These are phyloP conservation scores for Pristionchus entomophagus DNA, from an alignment of 2,888 invertebrate species.

Conservation along the genomic window DNA sequence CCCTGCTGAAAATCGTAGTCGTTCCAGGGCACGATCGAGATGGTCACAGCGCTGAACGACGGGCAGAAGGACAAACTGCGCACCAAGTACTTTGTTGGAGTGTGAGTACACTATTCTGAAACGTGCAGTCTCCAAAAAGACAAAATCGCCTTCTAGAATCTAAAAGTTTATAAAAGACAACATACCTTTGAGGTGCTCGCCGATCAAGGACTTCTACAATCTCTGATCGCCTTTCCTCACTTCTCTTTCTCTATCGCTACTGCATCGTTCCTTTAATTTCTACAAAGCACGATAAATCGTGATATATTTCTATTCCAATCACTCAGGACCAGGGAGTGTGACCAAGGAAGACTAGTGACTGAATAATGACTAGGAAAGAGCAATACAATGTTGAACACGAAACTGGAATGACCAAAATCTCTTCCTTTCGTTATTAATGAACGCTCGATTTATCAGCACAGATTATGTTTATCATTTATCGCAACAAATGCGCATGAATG, in stretches of 20 bases:
- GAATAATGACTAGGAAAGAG: too few relatives aligned
- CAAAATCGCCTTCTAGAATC: neutral
- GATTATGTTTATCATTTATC: too few relatives aligned
- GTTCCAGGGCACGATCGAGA: neutral
- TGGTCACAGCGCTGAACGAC: neutral
- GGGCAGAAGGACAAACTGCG: neutral
- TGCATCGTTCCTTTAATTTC: neutral
- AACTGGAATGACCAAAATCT: too few relatives aligned
- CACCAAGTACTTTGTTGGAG: neutral
- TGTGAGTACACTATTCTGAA: neutral
- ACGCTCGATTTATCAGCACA: too few relatives aligned
- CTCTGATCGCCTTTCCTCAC: neutral
- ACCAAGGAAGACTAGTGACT: too few relatives aligned
- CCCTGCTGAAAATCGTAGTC: too few relatives aligned
- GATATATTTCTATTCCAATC: too few relatives aligned
- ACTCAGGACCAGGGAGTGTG: too few relatives aligned
- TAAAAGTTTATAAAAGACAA: neutral
- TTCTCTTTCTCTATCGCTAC: neutral
- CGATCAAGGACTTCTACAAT: slow-evolving; percentile 14
- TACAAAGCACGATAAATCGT: neutral
- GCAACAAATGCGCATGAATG: too few relatives aligned
- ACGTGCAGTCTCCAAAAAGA: neutral
- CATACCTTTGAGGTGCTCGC: neutral
- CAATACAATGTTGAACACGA: too few relatives aligned
- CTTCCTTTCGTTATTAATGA: neutral